phyloP scores from a whole-genome alignment of 2,888 invertebrate species.

The Chloromyia formosa region DNA sequence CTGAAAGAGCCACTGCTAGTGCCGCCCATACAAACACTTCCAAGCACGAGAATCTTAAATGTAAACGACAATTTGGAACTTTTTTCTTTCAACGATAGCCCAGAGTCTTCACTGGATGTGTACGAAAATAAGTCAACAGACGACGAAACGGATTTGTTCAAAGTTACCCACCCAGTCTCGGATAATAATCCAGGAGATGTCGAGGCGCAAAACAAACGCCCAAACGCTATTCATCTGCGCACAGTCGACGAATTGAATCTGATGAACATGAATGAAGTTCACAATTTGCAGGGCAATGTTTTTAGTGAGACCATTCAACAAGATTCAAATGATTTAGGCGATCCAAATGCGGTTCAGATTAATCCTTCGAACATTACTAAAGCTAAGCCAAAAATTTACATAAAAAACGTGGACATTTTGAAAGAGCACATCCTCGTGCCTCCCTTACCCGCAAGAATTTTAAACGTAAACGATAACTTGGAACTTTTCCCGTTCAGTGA shows the following conservation, averaged over 20 bases:
- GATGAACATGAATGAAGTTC: constrained; percentile 62
- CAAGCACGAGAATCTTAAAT: constrained; percentile 46
- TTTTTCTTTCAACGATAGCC: constrained; percentile 15
- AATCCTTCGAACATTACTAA: neutral
- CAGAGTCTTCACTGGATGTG: neutral
- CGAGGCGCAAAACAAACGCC: constrained; percentile 51
- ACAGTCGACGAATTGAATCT: constrained; percentile 63
- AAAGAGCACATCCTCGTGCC: constrained; percentile 60
- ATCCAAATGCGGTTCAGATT: too few species aligned
- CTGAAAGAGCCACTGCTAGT: constrained; percentile 60
- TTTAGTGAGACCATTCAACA: too few species aligned
- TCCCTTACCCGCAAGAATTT: constrained; percentile 45
- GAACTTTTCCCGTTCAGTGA: constrained; percentile 40
- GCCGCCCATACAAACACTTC: constrained; percentile 53
- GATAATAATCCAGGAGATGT: too few species aligned
- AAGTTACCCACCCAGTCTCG: too few species aligned
- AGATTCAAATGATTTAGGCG: too few species aligned
- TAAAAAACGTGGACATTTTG: constrained; percentile 62
- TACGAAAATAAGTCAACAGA: constrained; percentile 19
- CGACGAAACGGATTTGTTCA: constrained; percentile 51
- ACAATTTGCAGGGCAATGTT: constrained; percentile 56
- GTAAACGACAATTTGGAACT: constrained; percentile 51
- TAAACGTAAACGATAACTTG: constrained; percentile 51
- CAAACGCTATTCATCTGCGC: constrained; percentile 58
- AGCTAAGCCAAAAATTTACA: constrained; percentile 59